Conservation (phyloP, 2,888 invertebrate species). For the Amphimallon solstitiale region DNA sequence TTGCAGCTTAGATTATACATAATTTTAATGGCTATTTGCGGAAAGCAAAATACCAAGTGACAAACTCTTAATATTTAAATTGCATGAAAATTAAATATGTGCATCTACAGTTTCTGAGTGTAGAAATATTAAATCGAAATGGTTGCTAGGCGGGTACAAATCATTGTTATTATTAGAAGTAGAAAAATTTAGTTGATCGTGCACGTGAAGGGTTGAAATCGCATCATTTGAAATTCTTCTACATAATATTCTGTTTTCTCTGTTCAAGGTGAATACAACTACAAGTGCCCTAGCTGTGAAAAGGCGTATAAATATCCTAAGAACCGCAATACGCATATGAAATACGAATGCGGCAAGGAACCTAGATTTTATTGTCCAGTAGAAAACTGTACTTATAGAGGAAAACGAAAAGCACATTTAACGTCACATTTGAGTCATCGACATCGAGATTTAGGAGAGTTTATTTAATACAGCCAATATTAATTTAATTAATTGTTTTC, state of each 20-base stretch:
- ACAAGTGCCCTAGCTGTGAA: constrained; percentile 38
- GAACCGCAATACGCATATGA: constrained; percentile 42
- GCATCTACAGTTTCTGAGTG: too few relatives aligned
- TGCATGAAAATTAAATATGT: too few relatives aligned
- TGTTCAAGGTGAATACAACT: constrained; percentile 22
- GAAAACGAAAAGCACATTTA: constrained; percentile 43
- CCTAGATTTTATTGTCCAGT: constrained; percentile 45
- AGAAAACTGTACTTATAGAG: constrained; percentile 43
- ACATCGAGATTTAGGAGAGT: constrained; percentile 20
- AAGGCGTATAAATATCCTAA: constrained; percentile 40
- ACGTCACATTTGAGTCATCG: constrained; percentile 37
- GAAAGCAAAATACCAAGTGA: too few relatives aligned
- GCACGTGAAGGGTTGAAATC: too few relatives aligned
- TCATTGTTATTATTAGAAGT: background rate
- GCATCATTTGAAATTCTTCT: too few relatives aligned
- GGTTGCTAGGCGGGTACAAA: background rate
- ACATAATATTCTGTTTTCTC: constrained; percentile 4
- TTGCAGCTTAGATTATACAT: too few relatives aligned
- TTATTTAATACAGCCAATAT: constrained; percentile 17
- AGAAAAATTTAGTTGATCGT: too few relatives aligned
- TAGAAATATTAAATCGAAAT: too few relatives aligned
- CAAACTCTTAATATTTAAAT: too few relatives aligned
- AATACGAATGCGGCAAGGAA: constrained; percentile 45
- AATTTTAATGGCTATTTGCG: too few relatives aligned
- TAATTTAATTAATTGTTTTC: too few relatives aligned